Percentiles rank a stretch among this genome's conserved stretches.
phyloP scores from a whole-genome alignment of 1,140 invertebrate genomes.

The Probaryconus sp. region DNA sequence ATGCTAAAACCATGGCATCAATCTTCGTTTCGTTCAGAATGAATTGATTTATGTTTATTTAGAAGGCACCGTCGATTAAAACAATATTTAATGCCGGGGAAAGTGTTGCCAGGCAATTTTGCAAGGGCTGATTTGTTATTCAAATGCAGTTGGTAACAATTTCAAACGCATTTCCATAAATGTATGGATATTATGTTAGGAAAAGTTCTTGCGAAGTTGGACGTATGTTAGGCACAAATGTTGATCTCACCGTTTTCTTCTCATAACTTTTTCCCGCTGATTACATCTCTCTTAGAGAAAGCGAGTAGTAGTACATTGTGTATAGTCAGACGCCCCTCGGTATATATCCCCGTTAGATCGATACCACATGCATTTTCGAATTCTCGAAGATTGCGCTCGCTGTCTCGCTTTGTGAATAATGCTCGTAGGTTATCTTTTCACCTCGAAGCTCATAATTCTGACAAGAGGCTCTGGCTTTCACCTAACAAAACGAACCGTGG shows the following conservation, averaged over 20 bases:
- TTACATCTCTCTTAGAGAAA: constrained; percentile 32
- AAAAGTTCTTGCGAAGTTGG: constrained; percentile 43
- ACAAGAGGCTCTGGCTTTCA: constrained; percentile 33
- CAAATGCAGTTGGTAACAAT: constrained; percentile 20
- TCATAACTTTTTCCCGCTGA: constrained; percentile 44
- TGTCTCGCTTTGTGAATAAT: constrained; percentile 71
- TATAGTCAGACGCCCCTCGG: constrained; percentile 1
- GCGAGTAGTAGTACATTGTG: constrained; percentile 2
- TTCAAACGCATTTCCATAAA: constrained; percentile 41
- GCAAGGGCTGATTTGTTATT: constrained; percentile 22
- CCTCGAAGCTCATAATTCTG: constrained; percentile 73
- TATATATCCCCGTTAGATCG: constrained; percentile 43
- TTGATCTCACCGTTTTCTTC: constrained; percentile 49
- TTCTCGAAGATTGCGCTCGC: constrained; percentile 58
- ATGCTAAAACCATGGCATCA: too few relatives aligned
- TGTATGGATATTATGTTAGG: constrained; percentile 42
- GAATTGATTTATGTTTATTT: too few relatives aligned
- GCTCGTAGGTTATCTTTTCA: constrained; percentile 74
- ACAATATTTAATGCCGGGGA: background rate
- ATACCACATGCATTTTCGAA: constrained; percentile 61
- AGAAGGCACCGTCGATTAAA: constrained; percentile 25
- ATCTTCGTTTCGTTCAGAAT: too few relatives aligned
- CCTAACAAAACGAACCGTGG: constrained; percentile 76
- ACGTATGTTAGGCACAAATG: constrained; percentile 46
- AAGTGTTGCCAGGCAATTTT: constrained; percentile 16